Evolutionary conservation across 2,113 vertebrate genomes (phyloP), one percentile per base, ranked within the genome.

Genomic region (Opisthocomus hoazin): DNA sequence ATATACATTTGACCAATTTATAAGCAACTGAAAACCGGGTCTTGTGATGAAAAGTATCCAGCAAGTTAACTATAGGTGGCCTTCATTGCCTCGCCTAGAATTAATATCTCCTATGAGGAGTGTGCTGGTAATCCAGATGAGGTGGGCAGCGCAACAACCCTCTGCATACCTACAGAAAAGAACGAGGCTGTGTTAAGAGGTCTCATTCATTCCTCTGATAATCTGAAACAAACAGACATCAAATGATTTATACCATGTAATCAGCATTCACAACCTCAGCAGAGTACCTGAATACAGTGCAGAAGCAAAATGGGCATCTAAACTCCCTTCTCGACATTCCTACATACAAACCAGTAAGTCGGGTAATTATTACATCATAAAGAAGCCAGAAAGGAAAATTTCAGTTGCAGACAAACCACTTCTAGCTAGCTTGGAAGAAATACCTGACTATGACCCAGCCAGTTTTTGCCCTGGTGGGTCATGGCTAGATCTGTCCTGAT

Each of bases 171-270:
- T 41, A 75, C 76, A 84, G 46, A 78, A 75, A 93, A 78, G 53
- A 78, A 18, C 4, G 2, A 85, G 58, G 36, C 46, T 86, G 39
- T 15, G 4, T 60, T 95, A 83, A 84, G 68, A 89, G 39, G 30
- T 48, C 69, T 94, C 56, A 75, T 92, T 94, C 64, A 81, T 89
- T 85, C 32, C 39, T 75, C 80, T 81, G 63, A 84, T n/a, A 37
- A 93, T 78, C 60, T 81, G 87, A 94, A 96, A 94, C 69, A 87
- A 95, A 80, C 39, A 76, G 54, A 41, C 58, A 77, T 66, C 63
- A 85, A 88, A 87, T 51, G 2, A 88, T 73, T 93, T 66, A 63
- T 61, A n/a, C 56, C 32, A 27, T 3, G 36, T 66, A 92, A 78
- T 93, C 83, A 92, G 63, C 4, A 7, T 43, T 84, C 68, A 70